A percentile compares a stretch with the other conserved stretches of the same genome.
Evolutionary conservation across 2,888 invertebrate genomes (phyloP).

Genomic region (Leptopilina myrica): DNA sequence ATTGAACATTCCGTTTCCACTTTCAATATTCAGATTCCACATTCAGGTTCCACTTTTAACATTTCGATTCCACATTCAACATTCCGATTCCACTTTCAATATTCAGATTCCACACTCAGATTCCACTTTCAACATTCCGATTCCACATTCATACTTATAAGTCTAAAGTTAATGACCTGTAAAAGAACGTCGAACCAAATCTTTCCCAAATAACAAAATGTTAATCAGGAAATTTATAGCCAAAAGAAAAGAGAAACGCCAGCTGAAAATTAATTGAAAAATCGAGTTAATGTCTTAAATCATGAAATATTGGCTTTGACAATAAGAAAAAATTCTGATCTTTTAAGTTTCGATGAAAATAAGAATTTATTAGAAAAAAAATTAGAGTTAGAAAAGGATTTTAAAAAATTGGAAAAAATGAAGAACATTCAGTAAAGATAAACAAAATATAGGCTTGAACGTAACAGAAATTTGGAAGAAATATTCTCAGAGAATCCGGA

Average conservation of each 20-base stretch:
- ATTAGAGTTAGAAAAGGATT: not conserved
- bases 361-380: slow-evolving; percentile 4
- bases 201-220: slow-evolving; percentile 6
- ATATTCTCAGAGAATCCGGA: not conserved
- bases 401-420: not conserved
- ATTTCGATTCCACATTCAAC: too few species aligned
- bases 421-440: not conserved
- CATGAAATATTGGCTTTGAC: not conserved
- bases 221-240: not conserved
- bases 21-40: too few species aligned
- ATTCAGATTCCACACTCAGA: not conserved
- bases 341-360: slow-evolving; percentile 2
- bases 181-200: not conserved
- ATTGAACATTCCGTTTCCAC: too few species aligned
- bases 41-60: too few species aligned
- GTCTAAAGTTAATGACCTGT: not conserved
- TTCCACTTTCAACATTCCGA: too few species aligned
- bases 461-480: not conserved
- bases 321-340: not conserved
- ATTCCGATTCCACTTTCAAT: not conserved
- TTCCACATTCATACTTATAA: too few species aligned
- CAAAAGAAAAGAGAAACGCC: slow-evolving; percentile 18
- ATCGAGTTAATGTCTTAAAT: not conserved
- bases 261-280: slow-evolving; percentile 5
- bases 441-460: not conserved